These are phyloP conservation scores for Epiblema foenella DNA, from an alignment of 2,888 invertebrate species.

Conservation along the genomic window DNA sequence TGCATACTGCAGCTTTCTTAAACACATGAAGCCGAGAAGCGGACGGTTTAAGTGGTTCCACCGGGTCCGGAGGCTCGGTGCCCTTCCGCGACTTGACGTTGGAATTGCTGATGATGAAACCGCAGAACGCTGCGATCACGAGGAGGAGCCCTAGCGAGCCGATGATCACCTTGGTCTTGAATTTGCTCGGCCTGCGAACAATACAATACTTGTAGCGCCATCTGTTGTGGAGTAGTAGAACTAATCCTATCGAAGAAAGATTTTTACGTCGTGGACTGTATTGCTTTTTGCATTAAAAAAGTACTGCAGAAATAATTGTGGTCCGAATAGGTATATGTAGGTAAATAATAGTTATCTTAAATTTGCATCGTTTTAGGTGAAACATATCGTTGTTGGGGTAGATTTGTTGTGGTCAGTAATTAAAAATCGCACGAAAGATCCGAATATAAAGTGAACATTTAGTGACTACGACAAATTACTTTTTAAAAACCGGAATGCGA, in stretches of 20 bases:
- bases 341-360: no score
- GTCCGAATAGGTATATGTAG: no score
- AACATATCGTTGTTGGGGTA: background rate
- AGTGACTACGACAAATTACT: no score
- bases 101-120: slow-evolving; percentile 67
- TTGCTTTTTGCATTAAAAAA: no score
- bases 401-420: no score
- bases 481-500: no score
- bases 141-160: slow-evolving; percentile 59
- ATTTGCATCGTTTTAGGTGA: background rate
- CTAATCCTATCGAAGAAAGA: background rate
- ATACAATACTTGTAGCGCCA: slow-evolving; percentile 48
- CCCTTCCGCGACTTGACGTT: slow-evolving; percentile 53
- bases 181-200: slow-evolving; percentile 64
- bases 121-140: slow-evolving; percentile 67
- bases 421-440: no score
- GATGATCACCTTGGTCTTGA: slow-evolving; percentile 66
- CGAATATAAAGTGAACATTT: no score
- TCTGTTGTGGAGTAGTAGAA: slow-evolving; percentile 53
- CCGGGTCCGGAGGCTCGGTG: slow-evolving; percentile 87
- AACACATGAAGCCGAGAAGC: slow-evolving; percentile 87
- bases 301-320: no score
- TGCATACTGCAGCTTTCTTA: slow-evolving; percentile 89
- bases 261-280: background rate
- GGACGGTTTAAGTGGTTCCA: slow-evolving; percentile 86